phyloP scores from a whole-genome alignment of 2,113 vertebrate species.

The Raja brachyura region DNA sequence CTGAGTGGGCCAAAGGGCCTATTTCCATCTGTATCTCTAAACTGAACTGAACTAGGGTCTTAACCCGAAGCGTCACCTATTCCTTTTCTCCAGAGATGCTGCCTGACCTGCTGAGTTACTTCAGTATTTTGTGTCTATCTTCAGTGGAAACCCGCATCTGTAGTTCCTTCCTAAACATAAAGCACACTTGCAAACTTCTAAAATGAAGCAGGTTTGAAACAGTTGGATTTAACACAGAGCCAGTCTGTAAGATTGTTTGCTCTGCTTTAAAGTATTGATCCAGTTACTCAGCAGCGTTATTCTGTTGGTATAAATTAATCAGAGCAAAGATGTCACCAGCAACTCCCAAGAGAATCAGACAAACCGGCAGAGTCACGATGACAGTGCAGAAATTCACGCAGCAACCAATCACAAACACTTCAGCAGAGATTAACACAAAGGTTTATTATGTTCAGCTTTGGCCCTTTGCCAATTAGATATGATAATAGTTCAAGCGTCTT shows the following conservation, averaged over 20 bases:
- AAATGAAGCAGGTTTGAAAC: neutral
- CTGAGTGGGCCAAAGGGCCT: no score
- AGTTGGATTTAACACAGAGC: no score
- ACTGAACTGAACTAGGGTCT: no score
- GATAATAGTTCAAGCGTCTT: neutral
- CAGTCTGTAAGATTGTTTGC: no score
- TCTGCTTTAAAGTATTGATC: neutral
- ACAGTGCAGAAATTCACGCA: neutral
- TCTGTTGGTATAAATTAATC: no score
- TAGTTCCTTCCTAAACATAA: neutral
- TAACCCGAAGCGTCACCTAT: no score
- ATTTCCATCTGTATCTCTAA: no score
- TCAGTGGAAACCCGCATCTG: no score
- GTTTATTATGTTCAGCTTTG: neutral
- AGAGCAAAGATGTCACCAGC: neutral
- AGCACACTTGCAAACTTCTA: neutral
- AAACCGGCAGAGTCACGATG: neutral
- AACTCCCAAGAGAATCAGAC: neutral
- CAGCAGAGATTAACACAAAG: neutral
- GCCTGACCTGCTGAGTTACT: no score
- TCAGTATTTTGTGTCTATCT: no score
- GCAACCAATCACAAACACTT: neutral
- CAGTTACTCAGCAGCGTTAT: neutral
- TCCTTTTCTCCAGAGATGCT: no score
- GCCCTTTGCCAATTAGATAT: neutral